Evolutionary conservation across 2,113 vertebrate species (phyloP), one percentile per base, ranked within the genome.

Genomic region (Hippoglossus stenolepis): DNA sequence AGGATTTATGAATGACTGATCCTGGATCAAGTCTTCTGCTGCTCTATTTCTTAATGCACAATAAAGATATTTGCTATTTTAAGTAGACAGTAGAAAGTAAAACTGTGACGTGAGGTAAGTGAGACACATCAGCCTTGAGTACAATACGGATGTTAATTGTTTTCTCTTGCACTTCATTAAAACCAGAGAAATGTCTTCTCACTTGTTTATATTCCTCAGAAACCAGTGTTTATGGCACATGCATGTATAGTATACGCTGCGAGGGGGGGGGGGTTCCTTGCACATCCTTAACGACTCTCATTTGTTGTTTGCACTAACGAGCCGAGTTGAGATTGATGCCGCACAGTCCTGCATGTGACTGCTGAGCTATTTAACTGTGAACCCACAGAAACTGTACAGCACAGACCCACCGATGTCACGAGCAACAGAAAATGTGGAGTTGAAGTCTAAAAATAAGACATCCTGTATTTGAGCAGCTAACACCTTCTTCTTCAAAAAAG

Each of bases 361-460:
- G 31, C 15, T n/a, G 65, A 79, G 75, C 59, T 23, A 38, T 60
- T 76, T 84, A 38, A 49, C 73, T 2, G 31, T 56, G 59, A 83
- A 73, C 61, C 75, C 63, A 31, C 5, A 61, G 47, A 82, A 70
- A 74, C 31, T 31, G 31, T 28, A 5, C 31, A 31, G 31, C 31
- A 31, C 31, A 6, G 6, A 31, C 6, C 31, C 31, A 31, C 31
- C 31, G 31, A 56, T 23, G 65, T 80, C 77, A 58, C 67, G 40
- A 78, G 54, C 73, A 76, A 4, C 49, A 31, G 23, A 79, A 67
- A 2, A 75, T 68, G 75, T 63, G 64, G 65, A 87, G 86, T 47
- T 70, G 58, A 75, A 54, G 61, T 76, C 82, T 87, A 89, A 87
- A 92, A 89, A 90, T 92, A 92, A 85, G 64, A 87, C 47, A 63